Evolutionary conservation across 92 coral and sea anemone genomes (phyloP).

Genomic region (Phenganax subtilis): DNA sequence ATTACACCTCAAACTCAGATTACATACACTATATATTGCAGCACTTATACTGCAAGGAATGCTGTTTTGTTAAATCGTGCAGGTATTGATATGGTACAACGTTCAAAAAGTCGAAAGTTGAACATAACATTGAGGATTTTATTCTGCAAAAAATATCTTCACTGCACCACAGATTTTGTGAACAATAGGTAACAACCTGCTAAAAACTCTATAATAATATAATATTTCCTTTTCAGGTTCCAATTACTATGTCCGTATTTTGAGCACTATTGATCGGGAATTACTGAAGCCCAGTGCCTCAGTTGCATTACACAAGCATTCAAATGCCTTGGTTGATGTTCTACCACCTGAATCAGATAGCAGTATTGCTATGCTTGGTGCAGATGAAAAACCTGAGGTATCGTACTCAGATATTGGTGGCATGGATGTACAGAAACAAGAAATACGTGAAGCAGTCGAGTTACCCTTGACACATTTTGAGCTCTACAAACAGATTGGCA

Average conservation of each 20-base stretch:
- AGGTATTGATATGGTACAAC: too few species aligned
- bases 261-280: constrained; percentile 92
- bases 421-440: constrained; percentile 98
- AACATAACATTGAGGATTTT: neutral
- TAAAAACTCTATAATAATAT: neutral
- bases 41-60: neutral
- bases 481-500: constrained; percentile 98
- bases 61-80: neutral
- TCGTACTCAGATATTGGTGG: constrained; percentile 94
- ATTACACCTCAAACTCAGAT: too few species aligned
- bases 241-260: constrained; percentile 86
- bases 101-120: too few species aligned
- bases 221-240: constrained; percentile 58
- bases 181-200: neutral
- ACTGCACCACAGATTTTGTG: neutral
- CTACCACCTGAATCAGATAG: constrained; percentile 99
- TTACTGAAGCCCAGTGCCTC: constrained; percentile 97
- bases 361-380: constrained; percentile 92
- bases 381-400: constrained; percentile 88
- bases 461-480: constrained; percentile 96
- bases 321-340: constrained; percentile 94
- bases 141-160: neutral
- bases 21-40: neutral
- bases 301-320: constrained; percentile 98
- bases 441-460: constrained; percentile 96